Evolutionary conservation across 2,113 vertebrate species (phyloP).

Genomic region (Theristicus caerulescens): DNA sequence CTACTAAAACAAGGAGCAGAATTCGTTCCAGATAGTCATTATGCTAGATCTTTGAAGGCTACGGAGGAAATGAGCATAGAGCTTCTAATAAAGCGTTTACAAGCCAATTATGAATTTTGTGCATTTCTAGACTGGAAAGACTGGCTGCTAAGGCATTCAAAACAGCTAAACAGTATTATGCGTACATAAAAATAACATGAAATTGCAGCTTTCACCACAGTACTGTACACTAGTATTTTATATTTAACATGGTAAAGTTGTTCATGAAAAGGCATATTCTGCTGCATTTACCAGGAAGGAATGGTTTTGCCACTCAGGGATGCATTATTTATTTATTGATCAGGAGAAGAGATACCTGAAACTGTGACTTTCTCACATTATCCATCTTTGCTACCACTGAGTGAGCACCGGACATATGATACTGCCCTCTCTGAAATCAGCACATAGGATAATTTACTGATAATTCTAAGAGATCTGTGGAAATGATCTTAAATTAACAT

Average conservation of each 20-base stretch:
- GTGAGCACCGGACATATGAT: background rate
- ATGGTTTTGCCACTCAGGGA: background rate
- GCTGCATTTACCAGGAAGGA: background rate
- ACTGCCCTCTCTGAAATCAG: background rate
- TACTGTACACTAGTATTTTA: background rate
- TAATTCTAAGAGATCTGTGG: background rate
- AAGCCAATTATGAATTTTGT: slow-evolving; percentile 33
- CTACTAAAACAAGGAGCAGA: slow-evolving; percentile 30
- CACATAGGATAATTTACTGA: background rate
- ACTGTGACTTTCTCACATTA: background rate
- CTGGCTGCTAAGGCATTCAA: background rate
- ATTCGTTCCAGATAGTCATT: slow-evolving; percentile 51
- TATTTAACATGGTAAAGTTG: background rate
- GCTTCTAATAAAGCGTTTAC: slow-evolving; percentile 48
- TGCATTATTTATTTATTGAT: background rate
- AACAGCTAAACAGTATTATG: background rate
- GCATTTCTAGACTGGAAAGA: slow-evolving; percentile 9
- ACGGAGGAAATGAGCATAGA: background rate
- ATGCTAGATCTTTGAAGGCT: slow-evolving; percentile 25
- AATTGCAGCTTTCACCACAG: background rate
- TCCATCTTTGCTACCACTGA: background rate
- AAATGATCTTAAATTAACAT: background rate
- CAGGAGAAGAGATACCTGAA: background rate
- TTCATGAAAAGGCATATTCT: background rate
- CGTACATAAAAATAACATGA: background rate